Base-by-base conservation (phyloP, 2,113 vertebrate genomes). In the Alosa alosa region DNA sequence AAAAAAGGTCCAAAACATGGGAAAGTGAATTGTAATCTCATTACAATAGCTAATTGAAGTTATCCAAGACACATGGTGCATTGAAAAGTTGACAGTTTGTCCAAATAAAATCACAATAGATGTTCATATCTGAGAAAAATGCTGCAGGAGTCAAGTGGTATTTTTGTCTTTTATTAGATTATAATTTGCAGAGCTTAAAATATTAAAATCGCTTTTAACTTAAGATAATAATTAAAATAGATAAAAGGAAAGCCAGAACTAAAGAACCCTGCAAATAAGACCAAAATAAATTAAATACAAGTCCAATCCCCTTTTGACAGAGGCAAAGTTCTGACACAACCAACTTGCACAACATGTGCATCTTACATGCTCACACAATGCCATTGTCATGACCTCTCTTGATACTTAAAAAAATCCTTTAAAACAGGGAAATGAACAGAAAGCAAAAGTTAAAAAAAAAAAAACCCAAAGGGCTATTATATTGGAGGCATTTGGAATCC, bases 191-290 rank as follows among this genome's bases (percentile, higher is more conserved):
- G 95, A 95, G 90, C 90, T 93, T 94, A 94, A 95, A 95, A 96
- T 95, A 95, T 95, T 94, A 94, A 94, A 94, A 95, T 95, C 94
- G 94, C 94, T 95, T 95, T 95, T 95, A 95, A 96, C 94, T 95
- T 90, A 95, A 95, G 92, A 94, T 94, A 93, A 94, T 94, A 94
- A 95, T 95, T 95, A 95, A 96, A 96, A 95, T 94, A 95, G 92
- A 94, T 95, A 94, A 95, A 95, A 95, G 95, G 89, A 95, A 95
- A 96, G 95, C 94, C 93, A 94, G 93, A 95, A 96, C 92, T 92
- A 91, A 94, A 93, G 89, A 95, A 95, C 95, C 95, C 95, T 95
- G 95, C 94, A 94, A 95, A 95, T 92, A 92, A 92, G 89, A 89
- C 86, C 87, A 88, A 88, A 89, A 88, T 88, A 92, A 95, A 93